These are phyloP conservation scores for Pilophorus perplexus DNA, from an alignment of 2,888 invertebrate species.

Conservation along the genomic window DNA sequence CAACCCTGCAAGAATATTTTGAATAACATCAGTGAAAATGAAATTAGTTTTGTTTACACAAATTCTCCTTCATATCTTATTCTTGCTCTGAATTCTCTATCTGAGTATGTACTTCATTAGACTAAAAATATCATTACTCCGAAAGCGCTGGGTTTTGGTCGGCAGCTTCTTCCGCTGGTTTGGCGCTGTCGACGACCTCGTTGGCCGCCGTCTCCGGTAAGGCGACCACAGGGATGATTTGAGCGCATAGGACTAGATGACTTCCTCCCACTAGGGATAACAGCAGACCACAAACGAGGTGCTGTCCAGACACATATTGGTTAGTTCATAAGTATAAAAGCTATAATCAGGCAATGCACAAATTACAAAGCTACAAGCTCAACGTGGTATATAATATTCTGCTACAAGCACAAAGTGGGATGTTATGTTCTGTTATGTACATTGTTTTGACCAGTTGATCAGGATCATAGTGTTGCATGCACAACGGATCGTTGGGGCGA, in stretches of 20 bases:
- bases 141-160: conserved; percentile 26
- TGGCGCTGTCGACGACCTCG: conserved; percentile 12
- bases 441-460: too few species aligned
- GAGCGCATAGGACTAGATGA: conserved; percentile 32
- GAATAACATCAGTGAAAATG: too few species aligned
- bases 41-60: too few species aligned
- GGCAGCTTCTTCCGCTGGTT: conserved; percentile 4
- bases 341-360: background rate
- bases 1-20: conserved; percentile 19
- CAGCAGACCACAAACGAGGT: conserved; percentile 31
- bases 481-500: too few species aligned
- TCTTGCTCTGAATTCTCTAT: too few species aligned
- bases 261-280: conserved; percentile 33
- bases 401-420: too few species aligned
- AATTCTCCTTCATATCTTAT: too few species aligned
- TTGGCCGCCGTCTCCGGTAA: conserved; percentile 15
- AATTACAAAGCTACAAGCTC: too few species aligned
- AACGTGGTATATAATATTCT: too few species aligned
- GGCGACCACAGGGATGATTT: conserved; percentile 18
- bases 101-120: too few species aligned
- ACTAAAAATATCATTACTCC: conserved; percentile 22
- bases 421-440: too few species aligned
- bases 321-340: background rate
- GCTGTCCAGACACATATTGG: conserved; percentile 2
- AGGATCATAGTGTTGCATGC: too few species aligned